phyloP scores from a whole-genome alignment of 2,797 vertebrate species.

The Poecile montanus region DNA sequence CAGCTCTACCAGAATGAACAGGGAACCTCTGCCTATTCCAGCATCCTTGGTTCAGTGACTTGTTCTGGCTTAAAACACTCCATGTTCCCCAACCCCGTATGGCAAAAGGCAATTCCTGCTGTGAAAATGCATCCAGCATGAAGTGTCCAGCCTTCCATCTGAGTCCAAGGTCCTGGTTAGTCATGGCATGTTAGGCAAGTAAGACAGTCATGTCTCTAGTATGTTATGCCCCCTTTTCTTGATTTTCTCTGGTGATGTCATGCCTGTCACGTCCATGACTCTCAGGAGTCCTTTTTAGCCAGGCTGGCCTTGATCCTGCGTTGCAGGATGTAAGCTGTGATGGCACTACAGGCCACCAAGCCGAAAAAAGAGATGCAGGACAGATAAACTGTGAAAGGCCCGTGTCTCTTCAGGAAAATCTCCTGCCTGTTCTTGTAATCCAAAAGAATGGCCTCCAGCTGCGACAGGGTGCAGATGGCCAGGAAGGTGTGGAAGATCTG shows the following conservation, averaged over 20 bases:
- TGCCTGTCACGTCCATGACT: fast-evolving
- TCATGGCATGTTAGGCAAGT: conserved; percentile 42
- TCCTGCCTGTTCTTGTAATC: conserved; percentile 83
- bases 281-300: conserved; percentile 75
- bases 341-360: conserved; percentile 78
- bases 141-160: conserved; percentile 19
- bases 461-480: conserved; percentile 87
- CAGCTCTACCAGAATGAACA: neutral
- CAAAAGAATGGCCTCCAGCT: conserved; percentile 88
- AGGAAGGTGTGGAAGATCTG: conserved; percentile 92
- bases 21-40: conserved; percentile 61
- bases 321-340: conserved; percentile 79
- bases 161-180: conserved; percentile 38
- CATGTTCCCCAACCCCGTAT: neutral
- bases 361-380: conserved; percentile 82
- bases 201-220: conserved; percentile 49
- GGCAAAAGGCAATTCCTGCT: conserved; percentile 23
- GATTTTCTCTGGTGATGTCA: neutral
- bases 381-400: conserved; percentile 77
- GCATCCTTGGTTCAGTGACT: conserved; percentile 47
- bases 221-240: conserved; percentile 22
- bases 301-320: conserved; percentile 77
- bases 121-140: conserved; percentile 27
- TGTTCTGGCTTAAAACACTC: conserved; percentile 2
- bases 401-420: conserved; percentile 76